Conservation (phyloP, 2,888 invertebrate genomes). For the Drosophila prostipennis region DNA sequence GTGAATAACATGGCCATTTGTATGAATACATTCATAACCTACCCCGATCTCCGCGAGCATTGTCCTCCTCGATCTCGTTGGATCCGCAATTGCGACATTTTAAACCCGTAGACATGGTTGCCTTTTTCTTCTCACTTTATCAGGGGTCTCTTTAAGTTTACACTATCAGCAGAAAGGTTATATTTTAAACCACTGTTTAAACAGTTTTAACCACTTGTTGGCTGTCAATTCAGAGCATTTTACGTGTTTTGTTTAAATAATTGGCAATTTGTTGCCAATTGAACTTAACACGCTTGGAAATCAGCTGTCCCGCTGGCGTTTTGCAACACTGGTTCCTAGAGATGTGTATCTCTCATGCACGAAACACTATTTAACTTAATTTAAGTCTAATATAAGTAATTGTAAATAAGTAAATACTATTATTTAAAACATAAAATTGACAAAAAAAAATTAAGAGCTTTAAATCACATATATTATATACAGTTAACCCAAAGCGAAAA, state of each 20-base stretch:
- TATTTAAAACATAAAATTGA: too few relatives aligned
- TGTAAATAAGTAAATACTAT: too few relatives aligned
- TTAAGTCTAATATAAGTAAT: too few relatives aligned
- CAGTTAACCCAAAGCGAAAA: not conserved
- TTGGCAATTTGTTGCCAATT: conserved; percentile 17
- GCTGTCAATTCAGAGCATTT: conserved; percentile 6
- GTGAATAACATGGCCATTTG: not conserved
- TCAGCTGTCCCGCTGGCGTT: conserved; percentile 16
- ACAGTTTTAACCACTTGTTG: not conserved
- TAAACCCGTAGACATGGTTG: conserved; percentile 86
- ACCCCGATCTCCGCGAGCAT: conserved; percentile 92
- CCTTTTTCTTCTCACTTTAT: not conserved
- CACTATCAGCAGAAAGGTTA: too few relatives aligned
- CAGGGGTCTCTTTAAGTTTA: not conserved
- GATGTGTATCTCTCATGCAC: not conserved
- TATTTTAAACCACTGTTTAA: not conserved
- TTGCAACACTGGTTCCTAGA: conserved; percentile 20
- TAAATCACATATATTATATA: too few relatives aligned
- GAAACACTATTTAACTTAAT: too few relatives aligned
- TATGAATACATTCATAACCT: not conserved
- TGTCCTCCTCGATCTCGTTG: conserved; percentile 97
- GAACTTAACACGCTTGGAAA: conserved; percentile 30
- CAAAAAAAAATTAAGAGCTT: too few relatives aligned
- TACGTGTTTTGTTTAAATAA: conserved; percentile 21
- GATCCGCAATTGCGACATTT: conserved; percentile 95